Base-by-base conservation (phyloP, 2,797 vertebrate genomes). In the Sphenopsis melanotis region DNA sequence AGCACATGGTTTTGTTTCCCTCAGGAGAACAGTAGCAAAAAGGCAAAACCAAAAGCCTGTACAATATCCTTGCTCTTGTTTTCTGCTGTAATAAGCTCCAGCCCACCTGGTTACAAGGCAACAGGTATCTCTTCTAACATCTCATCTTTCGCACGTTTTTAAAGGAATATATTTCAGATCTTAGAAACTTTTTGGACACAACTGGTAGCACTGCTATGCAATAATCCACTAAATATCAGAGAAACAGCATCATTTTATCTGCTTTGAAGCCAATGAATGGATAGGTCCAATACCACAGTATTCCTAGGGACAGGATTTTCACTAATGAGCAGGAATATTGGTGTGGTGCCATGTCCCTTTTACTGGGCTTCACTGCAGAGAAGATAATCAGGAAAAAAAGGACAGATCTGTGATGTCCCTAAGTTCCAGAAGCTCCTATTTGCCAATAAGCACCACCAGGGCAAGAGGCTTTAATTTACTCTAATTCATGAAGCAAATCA, bases 401-500 rank as follows among this genome's bases (percentile, higher is more conserved):
- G 29, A 78, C 36, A 68, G 52, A 55, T 78, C 18, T 63, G 44
- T 16, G 36, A 37, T 56, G 26, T 39, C n/a, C 50, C 11, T 10
- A 52, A 75, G 34, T 75, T 75, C 52, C 83, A 81, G 55, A 53
- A 94, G n/a, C 41, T 88, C 39, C 34, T 72, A 9, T 79, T 86
- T 87, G 32, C 68, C 86, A 88, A 36, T 59, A 79, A 91, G 29
- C 66, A 79, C 29, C 47, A 52, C 64, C 39, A 90, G 39, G 55
- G 74, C 80, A 91, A 69, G 68, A 57, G 79, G 63, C 44, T 88
- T 95, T 76, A 47, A 89, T 91, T 84, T 93, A 46, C 30, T 86
- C 34, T 80, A 60, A 92, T 65, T 76, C 57, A 12, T 46, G 37
- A 87, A 89, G 49, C 70, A 94, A 90, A 94, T 76, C 52, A 63